Percentiles rank a stretch among this genome's conserved stretches.
Evolutionary conservation across 1,140 invertebrate species (phyloP).

Genomic region (Drosophila dunni): DNA sequence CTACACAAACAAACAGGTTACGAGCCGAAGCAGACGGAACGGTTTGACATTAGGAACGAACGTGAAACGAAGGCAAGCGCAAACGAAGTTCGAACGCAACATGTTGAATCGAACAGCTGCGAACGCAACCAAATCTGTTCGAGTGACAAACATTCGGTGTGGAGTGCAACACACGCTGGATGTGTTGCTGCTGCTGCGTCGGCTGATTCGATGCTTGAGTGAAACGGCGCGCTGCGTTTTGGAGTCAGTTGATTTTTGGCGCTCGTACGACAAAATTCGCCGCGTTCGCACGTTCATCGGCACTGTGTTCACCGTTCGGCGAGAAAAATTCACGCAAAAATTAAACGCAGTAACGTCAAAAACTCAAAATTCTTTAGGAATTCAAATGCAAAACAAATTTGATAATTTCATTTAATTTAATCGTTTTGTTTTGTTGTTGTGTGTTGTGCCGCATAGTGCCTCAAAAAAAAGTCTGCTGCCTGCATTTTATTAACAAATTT

Average conservation of each 20-base stretch:
- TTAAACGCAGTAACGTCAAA: background rate
- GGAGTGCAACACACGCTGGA: constrained; percentile 15
- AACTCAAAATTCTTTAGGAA: constrained; percentile 5
- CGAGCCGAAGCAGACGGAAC: constrained; percentile 14
- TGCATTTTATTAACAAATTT: constrained; percentile 24
- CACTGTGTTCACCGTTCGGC: constrained; percentile 47
- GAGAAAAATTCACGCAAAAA: constrained; percentile 6
- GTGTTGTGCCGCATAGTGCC: constrained; percentile 42
- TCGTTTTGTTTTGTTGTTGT: constrained; percentile 1
- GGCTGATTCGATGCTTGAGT: constrained; percentile 45
- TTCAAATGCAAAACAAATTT: background rate
- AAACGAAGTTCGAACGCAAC: constrained; percentile 9
- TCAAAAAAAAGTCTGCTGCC: constrained; percentile 14
- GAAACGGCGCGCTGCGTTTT: constrained; percentile 65
- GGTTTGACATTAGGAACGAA: constrained; percentile 32
- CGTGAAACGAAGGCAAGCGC: background rate
- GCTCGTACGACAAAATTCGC: constrained; percentile 68
- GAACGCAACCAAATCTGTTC: constrained; percentile 24
- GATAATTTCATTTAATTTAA: background rate
- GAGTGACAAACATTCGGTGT: constrained; percentile 42
- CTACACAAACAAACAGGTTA: constrained; percentile 61
- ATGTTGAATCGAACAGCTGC: constrained; percentile 6
- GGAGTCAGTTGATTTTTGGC: constrained; percentile 73
- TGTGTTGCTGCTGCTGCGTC: too few species aligned
- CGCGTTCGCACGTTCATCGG: constrained; percentile 42